Evolutionary conservation across 1,140 invertebrate genomes (phyloP).

Genomic region (Sipha flava): DNA sequence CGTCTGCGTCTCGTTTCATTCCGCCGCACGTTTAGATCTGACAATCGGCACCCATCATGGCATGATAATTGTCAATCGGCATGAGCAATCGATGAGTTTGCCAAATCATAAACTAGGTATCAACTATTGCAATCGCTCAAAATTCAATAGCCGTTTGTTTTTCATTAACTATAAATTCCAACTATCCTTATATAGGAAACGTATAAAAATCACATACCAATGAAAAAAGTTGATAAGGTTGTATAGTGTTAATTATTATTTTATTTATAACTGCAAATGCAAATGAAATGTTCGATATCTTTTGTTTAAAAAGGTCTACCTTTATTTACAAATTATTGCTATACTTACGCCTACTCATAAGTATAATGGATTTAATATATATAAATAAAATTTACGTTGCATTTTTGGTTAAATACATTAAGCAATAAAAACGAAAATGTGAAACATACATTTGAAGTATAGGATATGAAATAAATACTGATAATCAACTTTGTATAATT

Average conservation of each 20-base stretch:
- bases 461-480: no score
- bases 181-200: not conserved
- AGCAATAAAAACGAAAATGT: no score
- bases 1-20: slow-evolving; percentile 15
- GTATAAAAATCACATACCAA: not conserved
- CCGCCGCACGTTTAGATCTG: slow-evolving; percentile 9
- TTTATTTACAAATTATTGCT: no score
- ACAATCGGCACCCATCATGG: slow-evolving; percentile 13
- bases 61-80: slow-evolving; percentile 27
- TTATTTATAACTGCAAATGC: no score
- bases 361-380: no score
- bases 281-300: no score
- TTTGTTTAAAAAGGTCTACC: no score
- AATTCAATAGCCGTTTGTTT: slow-evolving; percentile 15
- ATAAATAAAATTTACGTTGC: no score
- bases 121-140: not conserved
- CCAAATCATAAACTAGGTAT: not conserved
- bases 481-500: not conserved
- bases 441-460: no score
- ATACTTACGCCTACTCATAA: no score
- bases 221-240: not conserved
- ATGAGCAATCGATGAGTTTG: slow-evolving; percentile 8
- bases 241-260: no score
- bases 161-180: not conserved
- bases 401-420: no score